Evolutionary conservation across 2,888 invertebrate genomes (phyloP).

Genomic region (Apodemia hepburni): DNA sequence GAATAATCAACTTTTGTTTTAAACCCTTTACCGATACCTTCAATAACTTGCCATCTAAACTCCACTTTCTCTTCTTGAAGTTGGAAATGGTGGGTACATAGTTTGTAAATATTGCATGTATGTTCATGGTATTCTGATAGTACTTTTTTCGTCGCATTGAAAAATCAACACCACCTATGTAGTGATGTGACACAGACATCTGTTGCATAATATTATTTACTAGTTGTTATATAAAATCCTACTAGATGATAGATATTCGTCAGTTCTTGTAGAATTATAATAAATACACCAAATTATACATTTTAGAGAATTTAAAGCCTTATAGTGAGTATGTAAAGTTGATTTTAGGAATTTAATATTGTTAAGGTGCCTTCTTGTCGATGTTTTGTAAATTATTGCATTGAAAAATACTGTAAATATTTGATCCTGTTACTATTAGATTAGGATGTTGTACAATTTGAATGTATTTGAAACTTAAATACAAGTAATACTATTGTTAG

Average conservation of each 20-base stretch:
- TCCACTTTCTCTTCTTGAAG: neutral
- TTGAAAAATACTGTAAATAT: conserved; percentile 71
- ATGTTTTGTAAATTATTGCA: conserved; percentile 75
- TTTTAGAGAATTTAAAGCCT: conserved; percentile 76
- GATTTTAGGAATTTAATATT: conserved; percentile 76
- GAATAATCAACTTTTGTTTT: conserved; percentile 74
- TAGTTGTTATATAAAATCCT: conserved; percentile 78
- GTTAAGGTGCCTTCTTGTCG: conserved; percentile 73
- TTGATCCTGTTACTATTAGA: conserved; percentile 63
- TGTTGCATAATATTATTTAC: conserved; percentile 77
- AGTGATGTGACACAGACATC: conserved; percentile 61
- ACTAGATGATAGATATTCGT: conserved; percentile 74
- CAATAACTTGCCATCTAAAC: neutral
- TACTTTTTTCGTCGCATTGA: conserved; percentile 40
- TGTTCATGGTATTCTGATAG: conserved; percentile 19
- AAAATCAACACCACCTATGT: conserved; percentile 56
- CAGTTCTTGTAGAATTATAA: conserved; percentile 76
- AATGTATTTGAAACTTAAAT: conserved; percentile 46
- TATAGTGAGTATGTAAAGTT: conserved; percentile 77
- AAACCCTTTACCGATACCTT: conserved; percentile 59
- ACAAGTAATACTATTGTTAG: conserved; percentile 48
- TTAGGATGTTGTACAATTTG: conserved; percentile 59
- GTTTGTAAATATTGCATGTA: conserved; percentile 6
- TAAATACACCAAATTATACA: conserved; percentile 77
- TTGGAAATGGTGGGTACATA: conserved; percentile 2